Conservation (phyloP, 1,140 invertebrate species). For the Argopecten irradians region DNA sequence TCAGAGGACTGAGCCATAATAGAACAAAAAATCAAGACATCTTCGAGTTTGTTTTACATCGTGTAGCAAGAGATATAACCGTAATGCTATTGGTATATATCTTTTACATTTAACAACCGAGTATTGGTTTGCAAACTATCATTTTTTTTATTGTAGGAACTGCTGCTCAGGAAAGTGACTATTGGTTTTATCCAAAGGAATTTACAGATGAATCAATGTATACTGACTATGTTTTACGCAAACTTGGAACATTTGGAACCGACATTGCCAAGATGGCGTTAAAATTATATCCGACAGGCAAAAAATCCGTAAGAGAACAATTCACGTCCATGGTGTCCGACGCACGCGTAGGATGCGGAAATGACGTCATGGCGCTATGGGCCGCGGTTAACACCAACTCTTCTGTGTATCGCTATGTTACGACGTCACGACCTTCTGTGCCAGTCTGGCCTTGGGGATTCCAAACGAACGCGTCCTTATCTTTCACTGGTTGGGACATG, state of each 20-base stretch:
- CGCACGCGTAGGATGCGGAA: slow-evolving; percentile 37
- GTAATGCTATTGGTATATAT: too few relatives aligned
- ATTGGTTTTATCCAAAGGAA: neutral
- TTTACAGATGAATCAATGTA: slow-evolving; percentile 39
- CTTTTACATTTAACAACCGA: too few relatives aligned
- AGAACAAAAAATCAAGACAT: too few relatives aligned
- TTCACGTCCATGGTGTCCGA: slow-evolving; percentile 47
- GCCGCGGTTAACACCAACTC: slow-evolving; percentile 23
- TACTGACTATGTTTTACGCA: slow-evolving; percentile 16
- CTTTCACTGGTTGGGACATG: slow-evolving; percentile 51
- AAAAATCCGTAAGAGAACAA: slow-evolving; percentile 33
- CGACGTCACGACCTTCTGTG: slow-evolving; percentile 26
- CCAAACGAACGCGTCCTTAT: neutral
- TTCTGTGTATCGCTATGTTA: slow-evolving; percentile 36
- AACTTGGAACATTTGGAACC: slow-evolving; percentile 32
- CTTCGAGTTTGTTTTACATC: too few relatives aligned
- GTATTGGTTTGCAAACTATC: too few relatives aligned
- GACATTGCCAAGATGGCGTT: slow-evolving; percentile 33
- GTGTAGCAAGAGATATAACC: too few relatives aligned
- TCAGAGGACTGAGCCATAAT: too few relatives aligned
- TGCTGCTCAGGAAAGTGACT: slow-evolving; percentile 48
- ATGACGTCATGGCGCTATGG: slow-evolving; percentile 30
- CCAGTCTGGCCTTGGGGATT: slow-evolving; percentile 20
- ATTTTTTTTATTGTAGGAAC: slow-evolving; percentile 47
- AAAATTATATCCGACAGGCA: slow-evolving; percentile 37